Base-by-base conservation (phyloP, 2,797 vertebrate species). In the Borostomias antarcticus region DNA sequence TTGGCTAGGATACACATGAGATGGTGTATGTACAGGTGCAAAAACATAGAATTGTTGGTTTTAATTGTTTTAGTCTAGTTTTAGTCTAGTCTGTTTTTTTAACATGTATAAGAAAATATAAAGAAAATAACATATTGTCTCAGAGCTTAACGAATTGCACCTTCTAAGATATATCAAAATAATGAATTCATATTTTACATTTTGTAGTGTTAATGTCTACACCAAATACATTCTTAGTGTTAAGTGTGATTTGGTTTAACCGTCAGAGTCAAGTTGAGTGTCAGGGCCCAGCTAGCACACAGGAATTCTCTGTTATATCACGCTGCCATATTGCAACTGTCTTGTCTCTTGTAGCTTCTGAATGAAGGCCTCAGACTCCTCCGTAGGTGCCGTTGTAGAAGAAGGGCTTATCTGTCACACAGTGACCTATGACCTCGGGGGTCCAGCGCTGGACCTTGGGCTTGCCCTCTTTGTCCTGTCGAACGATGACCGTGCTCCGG, bases 301-400 rank as follows among this genome's bases (percentile, higher is more conserved):
- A 32, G 25, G 8, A 28, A 13, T 32, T 47, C 60, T 15, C 19
- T 23, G 3, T 29, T 21, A 25, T 5, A 29, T 56, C n/a, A 5
- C 11, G 29, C 40, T 29, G 10, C 29, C 29, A n/a, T 7, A 17
- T 28, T 17, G 53, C 9, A 11, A 26, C 23, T 17, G 23, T 32
- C 29, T 29, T 56, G 53, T 45, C 40, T 15, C 2, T 15, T 13
- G 40, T 45, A 45, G n/a, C 40, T 45, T 45, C 40, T 15, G 40
- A n/a, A n/a, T n/a, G 15, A n/a, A n/a, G 29, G 54, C 37, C 28
- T 57, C 29, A 94, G n/a, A 93, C 89, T 28, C 61, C 85, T 7
- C 2, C 11, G 45, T 94, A 95, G 2, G 92, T 95, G 45, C 97
- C 96, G 0, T 97, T 94, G 80, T 94, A 98, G 69, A 52, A 74